Conservation (phyloP, 2,888 invertebrate genomes). For the Drosophila buzzatii region DNA sequence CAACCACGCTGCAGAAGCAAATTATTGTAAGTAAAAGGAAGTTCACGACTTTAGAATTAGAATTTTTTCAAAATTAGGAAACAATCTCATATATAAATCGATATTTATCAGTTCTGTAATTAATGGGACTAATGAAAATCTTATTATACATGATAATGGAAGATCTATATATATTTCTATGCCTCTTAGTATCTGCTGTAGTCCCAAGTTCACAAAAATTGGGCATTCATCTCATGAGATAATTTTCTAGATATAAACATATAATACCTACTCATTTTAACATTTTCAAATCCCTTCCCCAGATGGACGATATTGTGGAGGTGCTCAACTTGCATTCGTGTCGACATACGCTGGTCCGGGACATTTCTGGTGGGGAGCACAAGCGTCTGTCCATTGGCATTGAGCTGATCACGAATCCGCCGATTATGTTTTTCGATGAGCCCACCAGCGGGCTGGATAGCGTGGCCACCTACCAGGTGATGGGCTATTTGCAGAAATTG, state of each 20-base stretch:
- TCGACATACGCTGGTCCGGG: slow-evolving; percentile 88
- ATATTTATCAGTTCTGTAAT: no score
- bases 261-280: no score
- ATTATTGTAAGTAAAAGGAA: slow-evolving; percentile 87
- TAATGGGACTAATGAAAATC: no score
- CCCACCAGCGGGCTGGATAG: slow-evolving; percentile 95
- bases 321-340: slow-evolving; percentile 90
- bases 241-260: no score
- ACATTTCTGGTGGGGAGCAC: slow-evolving; percentile 94
- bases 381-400: slow-evolving; percentile 95
- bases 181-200: no score
- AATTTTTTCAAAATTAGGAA: no score
- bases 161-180: no score
- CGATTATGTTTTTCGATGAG: slow-evolving; percentile 97
- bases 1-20: slow-evolving; percentile 88
- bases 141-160: no score
- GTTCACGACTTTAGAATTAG: no score
- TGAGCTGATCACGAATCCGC: slow-evolving; percentile 95
- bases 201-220: no score
- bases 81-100: no score
- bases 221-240: no score
- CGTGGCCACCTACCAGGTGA: slow-evolving; percentile 92
- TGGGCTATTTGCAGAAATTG: slow-evolving; percentile 91
- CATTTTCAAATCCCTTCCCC: slow-evolving; percentile 22
- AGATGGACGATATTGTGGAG: slow-evolving; percentile 92